Conservation (phyloP, 2,797 vertebrate species). For the Molothrus ater region DNA sequence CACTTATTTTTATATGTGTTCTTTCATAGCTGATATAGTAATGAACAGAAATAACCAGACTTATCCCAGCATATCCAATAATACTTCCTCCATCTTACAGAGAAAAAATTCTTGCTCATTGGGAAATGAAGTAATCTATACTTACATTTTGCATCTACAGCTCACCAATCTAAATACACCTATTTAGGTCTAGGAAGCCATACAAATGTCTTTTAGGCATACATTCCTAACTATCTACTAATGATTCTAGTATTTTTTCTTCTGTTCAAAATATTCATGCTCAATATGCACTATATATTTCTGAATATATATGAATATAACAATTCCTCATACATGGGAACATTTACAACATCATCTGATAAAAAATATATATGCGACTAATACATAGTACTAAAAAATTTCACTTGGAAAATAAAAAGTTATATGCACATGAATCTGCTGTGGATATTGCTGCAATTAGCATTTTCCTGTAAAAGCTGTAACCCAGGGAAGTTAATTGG, state of each 20-base stretch:
- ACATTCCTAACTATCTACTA: background rate
- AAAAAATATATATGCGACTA: background rate
- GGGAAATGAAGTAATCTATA: background rate
- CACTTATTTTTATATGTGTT: background rate
- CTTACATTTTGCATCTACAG: background rate
- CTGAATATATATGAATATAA: background rate
- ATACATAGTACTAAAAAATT: background rate
- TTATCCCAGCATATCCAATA: background rate
- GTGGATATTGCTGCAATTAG: background rate
- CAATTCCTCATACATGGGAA: background rate
- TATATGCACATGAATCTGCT: background rate
- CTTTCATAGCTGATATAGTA: background rate
- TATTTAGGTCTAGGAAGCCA: background rate
- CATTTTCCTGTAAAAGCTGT: background rate
- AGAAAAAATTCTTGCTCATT: background rate
- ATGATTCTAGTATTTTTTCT: background rate
- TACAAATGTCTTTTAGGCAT: background rate
- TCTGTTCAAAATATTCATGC: background rate
- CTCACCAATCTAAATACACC: background rate
- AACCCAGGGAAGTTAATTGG: conserved; percentile 33
- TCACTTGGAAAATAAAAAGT: background rate
- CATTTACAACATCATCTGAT: background rate
- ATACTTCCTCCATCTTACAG: background rate
- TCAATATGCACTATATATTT: background rate
- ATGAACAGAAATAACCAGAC: background rate